Conservation (phyloP, 53 echinoderm and acorn worm genomes). For the Astropecten irregularis region DNA sequence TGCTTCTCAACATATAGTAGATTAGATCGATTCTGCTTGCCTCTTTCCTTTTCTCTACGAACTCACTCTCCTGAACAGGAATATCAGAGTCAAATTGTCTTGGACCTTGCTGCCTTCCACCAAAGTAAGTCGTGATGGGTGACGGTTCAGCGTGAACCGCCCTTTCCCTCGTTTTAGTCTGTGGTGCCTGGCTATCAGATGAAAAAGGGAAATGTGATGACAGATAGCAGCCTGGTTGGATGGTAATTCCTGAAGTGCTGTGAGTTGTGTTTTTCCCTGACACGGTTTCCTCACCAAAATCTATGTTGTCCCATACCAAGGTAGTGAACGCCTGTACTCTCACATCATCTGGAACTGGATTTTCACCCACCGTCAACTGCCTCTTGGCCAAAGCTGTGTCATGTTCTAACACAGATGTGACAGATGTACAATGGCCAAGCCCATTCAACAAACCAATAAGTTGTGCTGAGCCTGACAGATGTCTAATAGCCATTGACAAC, state of each 20-base stretch:
- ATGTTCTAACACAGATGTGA: constrained; percentile 61
- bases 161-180: background rate
- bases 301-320: constrained; percentile 74
- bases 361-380: constrained; percentile 50
- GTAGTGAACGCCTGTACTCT: constrained; percentile 34
- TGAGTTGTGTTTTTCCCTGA: constrained; percentile 73
- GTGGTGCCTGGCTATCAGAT: background rate
- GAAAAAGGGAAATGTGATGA: background rate
- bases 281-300: constrained; percentile 71
- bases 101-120: constrained; percentile 53
- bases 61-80: constrained; percentile 19
- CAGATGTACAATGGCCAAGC: constrained; percentile 69
- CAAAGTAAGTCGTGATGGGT: constrained; percentile 40
- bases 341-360: constrained; percentile 44
- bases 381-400: constrained; percentile 72
- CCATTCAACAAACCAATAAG: constrained; percentile 74
- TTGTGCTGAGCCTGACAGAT: constrained; percentile 68
- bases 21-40: background rate
- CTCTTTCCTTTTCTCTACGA: background rate
- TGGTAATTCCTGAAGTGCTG: constrained; percentile 65
- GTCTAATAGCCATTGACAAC: constrained; percentile 70
- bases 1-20: background rate
- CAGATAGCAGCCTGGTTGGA: background rate
- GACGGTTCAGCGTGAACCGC: too few relatives aligned
- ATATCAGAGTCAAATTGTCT: constrained; percentile 18